These are phyloP conservation scores for Lasiurus borealis DNA, from an alignment of 2,113 vertebrate genomes.

Conservation along the genomic window DNA sequence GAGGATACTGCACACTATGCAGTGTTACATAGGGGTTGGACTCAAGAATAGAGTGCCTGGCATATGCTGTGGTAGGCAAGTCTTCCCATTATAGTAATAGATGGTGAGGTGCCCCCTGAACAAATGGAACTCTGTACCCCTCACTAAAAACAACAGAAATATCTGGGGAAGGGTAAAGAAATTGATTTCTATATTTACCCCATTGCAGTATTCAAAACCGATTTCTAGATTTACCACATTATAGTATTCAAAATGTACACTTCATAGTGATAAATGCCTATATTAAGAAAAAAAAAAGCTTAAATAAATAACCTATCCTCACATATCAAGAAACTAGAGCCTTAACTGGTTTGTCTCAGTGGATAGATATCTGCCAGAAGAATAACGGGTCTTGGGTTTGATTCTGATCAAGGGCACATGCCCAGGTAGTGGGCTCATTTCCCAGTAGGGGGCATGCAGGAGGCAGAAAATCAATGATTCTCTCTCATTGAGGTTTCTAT, in stretches of 20 bases:
- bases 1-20: not conserved
- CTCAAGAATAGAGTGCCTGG: not conserved
- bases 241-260: not conserved
- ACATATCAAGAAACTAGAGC: not conserved
- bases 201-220: too few species aligned
- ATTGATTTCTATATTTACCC: too few species aligned
- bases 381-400: too few species aligned
- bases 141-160: not conserved
- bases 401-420: too few species aligned
- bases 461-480: too few species aligned
- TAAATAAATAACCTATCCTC: not conserved
- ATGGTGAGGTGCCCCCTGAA: not conserved
- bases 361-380: too few species aligned
- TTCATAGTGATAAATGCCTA: not conserved
- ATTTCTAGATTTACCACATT: not conserved
- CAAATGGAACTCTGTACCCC: not conserved
- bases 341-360: too few species aligned
- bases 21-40: too few species aligned
- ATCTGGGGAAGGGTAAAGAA: not conserved
- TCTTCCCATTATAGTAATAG: not conserved
- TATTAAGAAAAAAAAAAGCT: not conserved
- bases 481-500: too few species aligned
- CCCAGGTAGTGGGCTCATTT: too few species aligned
- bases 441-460: too few species aligned
- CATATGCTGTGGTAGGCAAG: not conserved